A percentile compares a stretch with the other conserved stretches of the same genome.
These are phyloP conservation scores for Lethenteron camtschaticum DNA, from an alignment of 2,113 vertebrate genomes.

Conservation along the genomic window DNA sequence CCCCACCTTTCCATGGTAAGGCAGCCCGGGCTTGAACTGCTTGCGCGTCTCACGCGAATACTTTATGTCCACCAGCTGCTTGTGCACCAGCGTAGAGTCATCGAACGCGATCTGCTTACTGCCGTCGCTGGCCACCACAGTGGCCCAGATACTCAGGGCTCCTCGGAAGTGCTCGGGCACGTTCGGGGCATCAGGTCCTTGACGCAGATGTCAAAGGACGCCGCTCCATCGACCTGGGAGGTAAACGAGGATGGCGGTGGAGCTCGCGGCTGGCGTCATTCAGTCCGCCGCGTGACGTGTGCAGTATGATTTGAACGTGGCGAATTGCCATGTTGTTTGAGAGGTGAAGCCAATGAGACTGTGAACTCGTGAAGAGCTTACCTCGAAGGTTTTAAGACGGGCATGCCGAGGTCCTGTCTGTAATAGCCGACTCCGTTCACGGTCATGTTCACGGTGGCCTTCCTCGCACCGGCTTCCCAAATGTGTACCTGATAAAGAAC, in stretches of 20 bases:
- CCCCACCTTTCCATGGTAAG: constrained; percentile 60
- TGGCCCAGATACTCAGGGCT: constrained; percentile 56
- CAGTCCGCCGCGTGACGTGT: too few species aligned
- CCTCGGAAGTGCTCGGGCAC: constrained; percentile 69
- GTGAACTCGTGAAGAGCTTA: constrained; percentile 17
- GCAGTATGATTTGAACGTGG: too few species aligned
- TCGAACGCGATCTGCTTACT: constrained; percentile 55
- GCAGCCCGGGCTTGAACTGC: constrained; percentile 71
- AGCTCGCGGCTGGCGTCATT: too few species aligned
- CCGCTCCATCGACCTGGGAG: constrained; percentile 45
- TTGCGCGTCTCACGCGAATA: constrained; percentile 67
- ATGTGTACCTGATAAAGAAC: constrained; percentile 40
- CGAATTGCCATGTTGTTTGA: too few species aligned
- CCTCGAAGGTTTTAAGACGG: constrained; percentile 56
- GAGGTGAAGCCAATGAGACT: too few species aligned
- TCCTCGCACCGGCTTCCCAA: constrained; percentile 59
- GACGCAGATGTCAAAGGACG: constrained; percentile 50
- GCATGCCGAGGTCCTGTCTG: constrained; percentile 56
- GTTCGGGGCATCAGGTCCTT: constrained; percentile 69
- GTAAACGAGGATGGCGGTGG: neutral
- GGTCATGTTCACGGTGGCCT: constrained; percentile 58
- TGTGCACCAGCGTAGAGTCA: constrained; percentile 58
- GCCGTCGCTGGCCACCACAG: constrained; percentile 41
- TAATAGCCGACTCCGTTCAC: constrained; percentile 76
- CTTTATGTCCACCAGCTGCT: constrained; percentile 66